phyloP scores from a whole-genome alignment of 2,113 vertebrate genomes.

The Mastomys natalensis region DNA sequence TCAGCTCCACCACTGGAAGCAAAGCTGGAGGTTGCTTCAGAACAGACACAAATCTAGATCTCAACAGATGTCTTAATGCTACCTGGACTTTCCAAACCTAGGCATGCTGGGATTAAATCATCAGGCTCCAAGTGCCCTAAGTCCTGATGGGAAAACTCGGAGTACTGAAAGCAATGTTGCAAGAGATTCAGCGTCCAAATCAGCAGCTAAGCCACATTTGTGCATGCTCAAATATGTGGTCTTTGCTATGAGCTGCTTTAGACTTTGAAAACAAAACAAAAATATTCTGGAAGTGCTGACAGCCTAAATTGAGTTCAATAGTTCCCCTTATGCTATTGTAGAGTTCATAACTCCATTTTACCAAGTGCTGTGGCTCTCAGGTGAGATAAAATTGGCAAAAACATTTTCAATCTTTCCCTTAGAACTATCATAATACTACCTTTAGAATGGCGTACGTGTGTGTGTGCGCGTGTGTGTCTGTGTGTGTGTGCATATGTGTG shows the following conservation, averaged over 20 bases:
- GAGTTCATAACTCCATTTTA: constrained; percentile 41
- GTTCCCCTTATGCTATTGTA: constrained; percentile 47
- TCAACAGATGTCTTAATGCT: background rate
- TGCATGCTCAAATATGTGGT: background rate
- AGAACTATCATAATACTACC: background rate
- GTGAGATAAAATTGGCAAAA: constrained; percentile 61
- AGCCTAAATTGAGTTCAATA: constrained; percentile 52
- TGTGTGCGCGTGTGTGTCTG: background rate
- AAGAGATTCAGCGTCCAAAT: constrained; percentile 39
- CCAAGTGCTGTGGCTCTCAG: constrained; percentile 36
- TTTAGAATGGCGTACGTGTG: background rate
- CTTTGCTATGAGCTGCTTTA: constrained; percentile 66
- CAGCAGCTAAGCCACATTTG: background rate
- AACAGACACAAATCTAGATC: background rate
- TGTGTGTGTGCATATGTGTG: background rate
- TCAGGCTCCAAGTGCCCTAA: background rate
- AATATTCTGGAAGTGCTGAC: constrained; percentile 35
- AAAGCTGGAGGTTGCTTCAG: background rate
- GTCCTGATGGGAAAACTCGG: background rate
- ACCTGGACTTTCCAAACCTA: background rate
- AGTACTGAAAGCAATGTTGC: constrained; percentile 7
- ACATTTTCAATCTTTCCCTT: constrained; percentile 60
- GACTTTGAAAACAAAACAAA: constrained; percentile 72
- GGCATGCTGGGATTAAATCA: background rate
- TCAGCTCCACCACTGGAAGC: background rate